A percentile compares a stretch with the other conserved stretches of the same genome.
phyloP scores from a whole-genome alignment of 2,797 vertebrate genomes.

The Sebastes variabilis region DNA sequence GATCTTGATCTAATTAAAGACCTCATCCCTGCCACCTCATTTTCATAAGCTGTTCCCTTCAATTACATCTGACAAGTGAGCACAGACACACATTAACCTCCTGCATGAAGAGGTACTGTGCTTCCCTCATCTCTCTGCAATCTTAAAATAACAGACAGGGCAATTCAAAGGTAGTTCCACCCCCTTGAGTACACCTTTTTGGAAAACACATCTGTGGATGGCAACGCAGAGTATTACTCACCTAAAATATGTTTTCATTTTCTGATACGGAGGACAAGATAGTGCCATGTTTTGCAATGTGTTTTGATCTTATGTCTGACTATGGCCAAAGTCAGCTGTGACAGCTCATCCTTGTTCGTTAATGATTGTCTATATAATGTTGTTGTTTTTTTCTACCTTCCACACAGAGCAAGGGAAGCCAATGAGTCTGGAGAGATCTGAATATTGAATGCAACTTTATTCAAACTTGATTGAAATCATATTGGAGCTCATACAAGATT shows the following conservation, averaged over 20 bases:
- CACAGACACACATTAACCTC: conserved; percentile 76
- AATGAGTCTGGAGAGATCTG: not conserved
- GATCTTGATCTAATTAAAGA: conserved; percentile 82
- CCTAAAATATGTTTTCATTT: not conserved
- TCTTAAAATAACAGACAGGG: conserved; percentile 52
- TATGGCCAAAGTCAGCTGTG: conserved; percentile 19
- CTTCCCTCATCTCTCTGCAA: conserved; percentile 46
- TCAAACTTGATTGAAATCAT: conserved; percentile 31
- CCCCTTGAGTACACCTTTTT: conserved; percentile 37
- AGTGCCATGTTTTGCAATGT: conserved; percentile 22
- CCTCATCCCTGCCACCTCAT: conserved; percentile 76
- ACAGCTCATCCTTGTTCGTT: conserved; percentile 21
- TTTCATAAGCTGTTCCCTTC: conserved; percentile 79
- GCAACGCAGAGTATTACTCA: not conserved
- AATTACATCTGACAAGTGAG: conserved; percentile 80
- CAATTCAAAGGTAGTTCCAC: conserved; percentile 49
- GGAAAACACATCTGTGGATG: conserved; percentile 36
- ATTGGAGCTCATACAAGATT: conserved; percentile 25
- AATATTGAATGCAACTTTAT: conserved; percentile 2
- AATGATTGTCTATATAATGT: conserved; percentile 21
- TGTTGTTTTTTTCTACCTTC: conserved; percentile 1
- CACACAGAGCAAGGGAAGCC: not conserved
- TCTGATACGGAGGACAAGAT: conserved; percentile 23
- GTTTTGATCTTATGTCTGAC: conserved; percentile 8
- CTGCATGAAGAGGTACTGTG: conserved; percentile 60